These are phyloP conservation scores for Cyprinodon brontotheroides DNA, from an alignment of 2,113 vertebrate genomes.

Conservation along the genomic window DNA sequence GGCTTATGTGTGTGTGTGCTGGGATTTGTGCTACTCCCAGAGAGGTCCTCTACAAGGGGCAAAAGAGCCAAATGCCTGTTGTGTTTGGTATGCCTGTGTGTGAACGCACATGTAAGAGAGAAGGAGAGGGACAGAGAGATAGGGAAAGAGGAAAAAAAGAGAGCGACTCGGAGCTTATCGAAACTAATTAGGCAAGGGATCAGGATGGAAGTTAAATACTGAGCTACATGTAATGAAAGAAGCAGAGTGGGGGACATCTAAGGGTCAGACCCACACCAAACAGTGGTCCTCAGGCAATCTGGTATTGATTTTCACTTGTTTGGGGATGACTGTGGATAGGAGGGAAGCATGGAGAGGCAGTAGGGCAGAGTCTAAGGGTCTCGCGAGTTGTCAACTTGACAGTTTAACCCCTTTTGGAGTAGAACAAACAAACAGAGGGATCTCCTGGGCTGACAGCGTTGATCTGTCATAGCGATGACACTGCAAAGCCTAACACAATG, in stretches of 20 bases:
- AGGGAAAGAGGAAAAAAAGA: slow-evolving; percentile 34
- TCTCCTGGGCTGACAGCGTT: slow-evolving; percentile 76
- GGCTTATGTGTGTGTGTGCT: slow-evolving; percentile 59
- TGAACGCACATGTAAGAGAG: slow-evolving; percentile 33
- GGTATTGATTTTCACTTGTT: slow-evolving; percentile 89
- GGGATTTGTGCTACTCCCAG: slow-evolving; percentile 84
- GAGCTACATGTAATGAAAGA: slow-evolving; percentile 88
- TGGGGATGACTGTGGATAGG: slow-evolving; percentile 78
- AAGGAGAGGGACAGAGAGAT: slow-evolving; percentile 10
- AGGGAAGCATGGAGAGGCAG: slow-evolving; percentile 60
- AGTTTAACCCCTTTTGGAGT: slow-evolving; percentile 83
- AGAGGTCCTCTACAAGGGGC: slow-evolving; percentile 85
- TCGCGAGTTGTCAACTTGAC: slow-evolving; percentile 82
- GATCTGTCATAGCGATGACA: slow-evolving; percentile 76
- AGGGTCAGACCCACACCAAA: slow-evolving; percentile 85
- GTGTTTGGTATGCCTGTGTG: slow-evolving; percentile 40
- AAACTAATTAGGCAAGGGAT: slow-evolving; percentile 91
- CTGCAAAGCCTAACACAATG: slow-evolving; percentile 69
- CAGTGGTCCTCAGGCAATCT: slow-evolving; percentile 85
- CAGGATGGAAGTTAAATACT: slow-evolving; percentile 91
- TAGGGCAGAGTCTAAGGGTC: slow-evolving; percentile 71
- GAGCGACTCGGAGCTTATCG: slow-evolving; percentile 78
- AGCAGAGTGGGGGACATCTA: slow-evolving; percentile 82
- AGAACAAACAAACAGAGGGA: slow-evolving; percentile 81
- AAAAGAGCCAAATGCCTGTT: slow-evolving; percentile 59